Conservation (phyloP, 92 coral and sea anemone species). For the Desmophyllum pertusum region DNA sequence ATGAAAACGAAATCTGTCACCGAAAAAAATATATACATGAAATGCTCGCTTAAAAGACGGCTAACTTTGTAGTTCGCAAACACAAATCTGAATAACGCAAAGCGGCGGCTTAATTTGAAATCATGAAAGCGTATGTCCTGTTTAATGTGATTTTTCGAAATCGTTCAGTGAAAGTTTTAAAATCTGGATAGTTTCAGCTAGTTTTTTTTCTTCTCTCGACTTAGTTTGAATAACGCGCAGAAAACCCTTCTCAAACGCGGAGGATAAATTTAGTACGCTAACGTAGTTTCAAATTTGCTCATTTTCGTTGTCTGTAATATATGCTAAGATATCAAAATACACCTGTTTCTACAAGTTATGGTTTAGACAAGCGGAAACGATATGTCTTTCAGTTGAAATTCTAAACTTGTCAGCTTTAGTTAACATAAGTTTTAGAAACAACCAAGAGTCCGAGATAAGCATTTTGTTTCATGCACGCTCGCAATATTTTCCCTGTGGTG, state of each 20-base stretch:
- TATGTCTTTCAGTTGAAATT: conserved; percentile 4
- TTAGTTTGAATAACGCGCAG: background rate
- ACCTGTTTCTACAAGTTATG: conserved; percentile 26
- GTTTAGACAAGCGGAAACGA: background rate
- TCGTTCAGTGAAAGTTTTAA: background rate
- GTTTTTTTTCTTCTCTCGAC: background rate
- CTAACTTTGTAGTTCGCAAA: background rate
- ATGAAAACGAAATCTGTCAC: background rate
- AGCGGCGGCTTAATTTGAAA: background rate
- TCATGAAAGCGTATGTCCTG: background rate
- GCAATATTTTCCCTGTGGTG: background rate
- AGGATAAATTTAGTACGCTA: background rate
- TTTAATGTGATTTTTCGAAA: background rate
- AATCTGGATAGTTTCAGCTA: background rate
- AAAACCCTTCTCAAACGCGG: background rate
- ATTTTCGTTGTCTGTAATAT: conserved; percentile 18
- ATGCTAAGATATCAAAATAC: conserved; percentile 19
- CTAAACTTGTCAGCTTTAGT: conserved; percentile 10
- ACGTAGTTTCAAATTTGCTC: conserved; percentile 17
- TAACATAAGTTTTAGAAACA: conserved; percentile 10
- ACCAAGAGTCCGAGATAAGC: background rate
- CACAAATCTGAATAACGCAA: background rate
- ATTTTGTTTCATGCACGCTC: background rate
- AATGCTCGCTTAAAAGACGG: background rate
- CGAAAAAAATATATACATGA: background rate